phyloP scores from a whole-genome alignment of 1,140 invertebrate species.

The Zaprionus vittiger region DNA sequence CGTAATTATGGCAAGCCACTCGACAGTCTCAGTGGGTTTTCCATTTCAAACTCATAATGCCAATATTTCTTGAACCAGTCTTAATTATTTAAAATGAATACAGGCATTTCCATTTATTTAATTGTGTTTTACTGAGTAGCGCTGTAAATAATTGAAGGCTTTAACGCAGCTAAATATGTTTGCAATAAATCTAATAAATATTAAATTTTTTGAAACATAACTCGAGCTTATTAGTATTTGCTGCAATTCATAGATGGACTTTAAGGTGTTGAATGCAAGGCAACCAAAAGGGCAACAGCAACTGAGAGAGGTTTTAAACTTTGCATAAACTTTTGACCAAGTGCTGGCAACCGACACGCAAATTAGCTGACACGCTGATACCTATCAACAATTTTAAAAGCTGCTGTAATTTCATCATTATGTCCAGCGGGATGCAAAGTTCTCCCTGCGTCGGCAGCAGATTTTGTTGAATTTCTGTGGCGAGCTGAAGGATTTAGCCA shows the following conservation, averaged over 20 bases:
- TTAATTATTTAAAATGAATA: neutral
- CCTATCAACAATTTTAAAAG: conserved; percentile 31
- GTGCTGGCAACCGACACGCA: conserved; percentile 27
- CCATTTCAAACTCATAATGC: neutral
- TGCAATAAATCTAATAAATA: neutral
- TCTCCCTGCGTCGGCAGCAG: conserved; percentile 6
- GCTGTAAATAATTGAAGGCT: no score
- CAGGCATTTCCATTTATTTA: neutral
- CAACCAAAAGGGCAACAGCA: neutral
- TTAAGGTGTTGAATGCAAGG: neutral
- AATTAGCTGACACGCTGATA: conserved; percentile 42
- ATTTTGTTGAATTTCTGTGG: conserved; percentile 35
- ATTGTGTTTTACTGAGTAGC: neutral
- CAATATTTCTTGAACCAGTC: neutral
- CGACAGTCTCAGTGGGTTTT: neutral
- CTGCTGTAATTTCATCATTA: conserved; percentile 54
- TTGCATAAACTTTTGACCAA: conserved; percentile 25
- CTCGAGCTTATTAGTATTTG: neutral
- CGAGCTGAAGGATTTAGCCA: conserved; percentile 13
- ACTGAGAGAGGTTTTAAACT: conserved; percentile 13
- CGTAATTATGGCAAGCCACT: conserved; percentile 26
- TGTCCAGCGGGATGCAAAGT: conserved; percentile 23
- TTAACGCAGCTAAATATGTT: neutral
- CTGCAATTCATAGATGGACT: neutral
- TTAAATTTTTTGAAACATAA: neutral